Percentiles rank a stretch among this genome's conserved stretches.
Conservation (phyloP, 2,797 vertebrate species). For the Denticeps clupeoides region DNA sequence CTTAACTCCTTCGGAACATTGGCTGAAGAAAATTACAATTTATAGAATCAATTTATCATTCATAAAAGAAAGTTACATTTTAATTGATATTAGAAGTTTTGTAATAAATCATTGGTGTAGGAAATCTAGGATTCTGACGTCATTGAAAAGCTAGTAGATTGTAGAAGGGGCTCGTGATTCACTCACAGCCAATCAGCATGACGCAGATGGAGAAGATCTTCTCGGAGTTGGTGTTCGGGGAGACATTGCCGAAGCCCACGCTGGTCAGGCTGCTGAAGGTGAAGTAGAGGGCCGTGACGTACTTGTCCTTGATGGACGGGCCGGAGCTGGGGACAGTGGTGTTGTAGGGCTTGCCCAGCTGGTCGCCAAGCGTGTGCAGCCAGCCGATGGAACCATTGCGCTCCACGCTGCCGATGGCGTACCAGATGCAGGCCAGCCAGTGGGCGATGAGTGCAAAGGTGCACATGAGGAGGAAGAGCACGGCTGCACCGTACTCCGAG, state of each 20-base stretch:
- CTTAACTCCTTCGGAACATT: too few species aligned
- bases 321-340: slow-evolving; percentile 56
- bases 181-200: slow-evolving; percentile 97
- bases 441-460: slow-evolving; percentile 89
- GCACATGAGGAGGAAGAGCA: slow-evolving; percentile 92
- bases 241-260: slow-evolving; percentile 91
- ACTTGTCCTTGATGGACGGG: slow-evolving; percentile 92
- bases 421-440: slow-evolving; percentile 96
- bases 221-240: slow-evolving; percentile 93
- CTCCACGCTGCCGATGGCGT: slow-evolving; percentile 83
- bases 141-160: too few species aligned
- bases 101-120: too few species aligned
- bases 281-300: slow-evolving; percentile 94
- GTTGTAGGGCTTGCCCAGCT: slow-evolving; percentile 81
- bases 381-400: slow-evolving; percentile 75
- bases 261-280: slow-evolving; percentile 98
- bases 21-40: too few species aligned
- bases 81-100: too few species aligned
- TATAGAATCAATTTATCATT: too few species aligned
- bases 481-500: slow-evolving; percentile 84
- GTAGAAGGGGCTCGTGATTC: too few species aligned
- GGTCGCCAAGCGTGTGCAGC: slow-evolving; percentile 82
- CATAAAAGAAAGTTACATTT: too few species aligned
- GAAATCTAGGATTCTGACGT: too few species aligned
- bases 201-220: slow-evolving; percentile 99